Conservation (phyloP, 53 echinoderm and acorn worm species). For the Apostichopus leukothele region DNA sequence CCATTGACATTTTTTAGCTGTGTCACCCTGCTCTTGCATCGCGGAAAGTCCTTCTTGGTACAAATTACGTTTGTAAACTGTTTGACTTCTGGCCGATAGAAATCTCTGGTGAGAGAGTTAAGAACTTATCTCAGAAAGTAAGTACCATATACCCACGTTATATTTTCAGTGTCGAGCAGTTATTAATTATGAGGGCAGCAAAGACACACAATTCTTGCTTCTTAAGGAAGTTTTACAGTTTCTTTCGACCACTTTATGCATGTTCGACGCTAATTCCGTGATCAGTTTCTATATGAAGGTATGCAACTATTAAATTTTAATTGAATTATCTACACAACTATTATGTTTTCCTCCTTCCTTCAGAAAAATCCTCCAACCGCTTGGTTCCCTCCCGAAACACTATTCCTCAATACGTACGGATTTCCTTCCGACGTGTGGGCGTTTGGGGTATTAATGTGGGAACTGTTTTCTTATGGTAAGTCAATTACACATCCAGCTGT, state of each 20-base stretch:
- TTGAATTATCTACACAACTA: not conserved
- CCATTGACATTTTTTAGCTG: not conserved
- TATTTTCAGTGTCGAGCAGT: no score
- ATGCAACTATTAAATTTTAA: not conserved
- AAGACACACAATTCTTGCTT: not conserved
- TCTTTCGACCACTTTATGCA: not conserved
- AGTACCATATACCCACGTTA: not conserved
- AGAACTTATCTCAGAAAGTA: not conserved
- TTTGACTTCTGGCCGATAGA: not conserved
- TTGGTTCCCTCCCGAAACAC: conserved; percentile 28
- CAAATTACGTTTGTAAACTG: not conserved
- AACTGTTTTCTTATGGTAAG: conserved; percentile 2
- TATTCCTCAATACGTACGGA: not conserved
- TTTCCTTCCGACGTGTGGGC: conserved; percentile 17
- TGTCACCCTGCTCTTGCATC: conserved; percentile 5
- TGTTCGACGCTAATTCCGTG: not conserved
- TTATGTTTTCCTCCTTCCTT: not conserved
- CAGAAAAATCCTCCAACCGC: conserved; percentile 14
- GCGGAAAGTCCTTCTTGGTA: conserved; percentile 3
- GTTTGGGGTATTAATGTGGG: conserved; percentile 8
- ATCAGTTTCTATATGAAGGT: no score
- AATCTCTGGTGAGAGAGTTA: not conserved
- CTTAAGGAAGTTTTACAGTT: not conserved
- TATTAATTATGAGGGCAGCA: no score
- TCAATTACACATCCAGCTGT: not conserved